Evolutionary conservation across 2,113 vertebrate genomes (phyloP).

Genomic region (Thunnus thynnus): DNA sequence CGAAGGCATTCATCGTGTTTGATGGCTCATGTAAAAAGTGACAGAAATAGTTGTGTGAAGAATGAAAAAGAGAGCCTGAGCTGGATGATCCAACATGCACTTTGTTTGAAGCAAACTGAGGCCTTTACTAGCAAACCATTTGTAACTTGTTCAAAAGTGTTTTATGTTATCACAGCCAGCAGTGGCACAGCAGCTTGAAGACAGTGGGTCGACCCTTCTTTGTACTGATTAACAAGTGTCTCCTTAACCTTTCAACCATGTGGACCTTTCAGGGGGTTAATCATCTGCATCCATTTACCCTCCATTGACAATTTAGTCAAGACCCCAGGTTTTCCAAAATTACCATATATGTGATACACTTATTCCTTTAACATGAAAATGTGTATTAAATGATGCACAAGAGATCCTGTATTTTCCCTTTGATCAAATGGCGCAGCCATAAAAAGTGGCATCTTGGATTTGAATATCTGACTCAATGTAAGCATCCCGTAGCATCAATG

Average conservation of each 20-base stretch:
- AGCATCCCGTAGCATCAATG: neutral
- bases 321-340: slow-evolving; percentile 30
- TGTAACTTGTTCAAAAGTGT: slow-evolving; percentile 35
- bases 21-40: too few relatives aligned
- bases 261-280: slow-evolving; percentile 36
- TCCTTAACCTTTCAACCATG: slow-evolving; percentile 26
- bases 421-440: slow-evolving; percentile 16
- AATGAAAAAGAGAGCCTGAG: too few relatives aligned
- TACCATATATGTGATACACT: slow-evolving; percentile 30
- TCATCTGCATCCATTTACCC: slow-evolving; percentile 54
- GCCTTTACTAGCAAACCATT: slow-evolving; percentile 40
- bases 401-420: slow-evolving; percentile 20
- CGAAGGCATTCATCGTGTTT: too few relatives aligned
- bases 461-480: slow-evolving; percentile 6
- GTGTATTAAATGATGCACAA: slow-evolving; percentile 44
- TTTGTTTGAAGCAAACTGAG: slow-evolving; percentile 41
- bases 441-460: slow-evolving; percentile 1
- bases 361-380: slow-evolving; percentile 46
- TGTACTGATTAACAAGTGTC: slow-evolving; percentile 35
- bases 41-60: too few relatives aligned
- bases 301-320: slow-evolving; percentile 39
- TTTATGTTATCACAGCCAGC: slow-evolving; percentile 25
- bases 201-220: slow-evolving; percentile 15
- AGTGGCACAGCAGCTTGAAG: slow-evolving; percentile 4
- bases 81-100: neutral